Base-by-base conservation (phyloP, 2,888 invertebrate genomes). In the Idaea biselata region DNA sequence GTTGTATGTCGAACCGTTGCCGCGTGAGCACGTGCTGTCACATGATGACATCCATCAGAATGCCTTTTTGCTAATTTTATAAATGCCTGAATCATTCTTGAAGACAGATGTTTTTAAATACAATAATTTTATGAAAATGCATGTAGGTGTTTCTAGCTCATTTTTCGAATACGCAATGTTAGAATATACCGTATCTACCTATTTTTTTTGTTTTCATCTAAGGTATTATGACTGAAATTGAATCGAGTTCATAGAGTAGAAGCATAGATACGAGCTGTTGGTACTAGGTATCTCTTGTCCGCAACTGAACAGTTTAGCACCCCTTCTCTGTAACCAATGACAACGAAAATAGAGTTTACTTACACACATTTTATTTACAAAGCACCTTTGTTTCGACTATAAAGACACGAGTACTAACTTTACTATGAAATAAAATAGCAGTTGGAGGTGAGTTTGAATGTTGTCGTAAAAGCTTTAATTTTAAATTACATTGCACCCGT, bases 281-380 rank as follows among this genome's bases (percentile, higher is more conserved):
- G 25, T 25, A 25, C 25, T 25, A 5, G 25, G 25, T 62, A 67
- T 60, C 66, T 64, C 63, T 62, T 60, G 59, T 55, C 65, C 64
- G 65, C 74, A 79, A 55, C 64, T 60, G n/a, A 54, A 58, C 81
- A 78, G 83, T 83, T 67, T 67, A 74, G 76, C 87, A 86, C 86
- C 86, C 86, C 74, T 75, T 69, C 75, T 73, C 72, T 79, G 83
- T 86, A 88, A 83, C 82, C 80, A 84, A 87, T 88, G 78, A 74
- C 77, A 78, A 68, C 72, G 79, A 76, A 85, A 84, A 84, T 80
- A 81, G 80, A 81, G 79, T 83, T 78, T 81, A 81, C 64, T 14
- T 8, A 44, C 7, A 44, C 1, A 44, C 44, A 44, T 44, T 44
- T 25, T 25, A 25, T 25, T 25, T 25, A 25, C 5, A 25, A 25